Percentiles rank a stretch among this genome's conserved stretches.
phyloP scores from a whole-genome alignment of 2,113 vertebrate genomes.

The Paracyprichromis sp. region DNA sequence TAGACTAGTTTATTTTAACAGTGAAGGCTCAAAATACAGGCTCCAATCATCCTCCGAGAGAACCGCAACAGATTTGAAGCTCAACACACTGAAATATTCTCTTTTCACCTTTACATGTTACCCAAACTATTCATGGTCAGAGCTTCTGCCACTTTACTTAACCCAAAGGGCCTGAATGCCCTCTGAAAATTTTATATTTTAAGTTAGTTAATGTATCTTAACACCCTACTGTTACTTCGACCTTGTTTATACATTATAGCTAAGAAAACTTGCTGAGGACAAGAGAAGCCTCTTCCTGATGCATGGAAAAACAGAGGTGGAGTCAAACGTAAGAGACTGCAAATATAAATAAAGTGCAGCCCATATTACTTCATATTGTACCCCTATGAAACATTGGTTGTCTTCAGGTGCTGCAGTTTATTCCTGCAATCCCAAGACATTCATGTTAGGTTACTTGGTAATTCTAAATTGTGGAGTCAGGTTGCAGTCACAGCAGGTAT shows the following conservation, averaged over 20 bases:
- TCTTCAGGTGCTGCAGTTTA: background rate
- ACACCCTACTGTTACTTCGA: background rate
- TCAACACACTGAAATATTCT: background rate
- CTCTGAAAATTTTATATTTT: background rate
- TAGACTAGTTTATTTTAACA: background rate
- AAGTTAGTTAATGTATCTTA: background rate
- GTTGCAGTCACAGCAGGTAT: background rate
- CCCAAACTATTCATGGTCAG: background rate
- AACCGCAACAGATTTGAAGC: background rate
- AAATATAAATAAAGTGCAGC: background rate
- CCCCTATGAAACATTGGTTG: background rate
- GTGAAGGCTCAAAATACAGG: background rate
- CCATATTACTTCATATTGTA: background rate
- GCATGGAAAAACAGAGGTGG: background rate
- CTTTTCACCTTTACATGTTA: background rate
- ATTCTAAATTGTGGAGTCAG: background rate
- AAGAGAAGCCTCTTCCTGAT: background rate
- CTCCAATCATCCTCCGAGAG: background rate
- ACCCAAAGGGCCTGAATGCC: background rate
- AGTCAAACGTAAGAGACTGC: background rate
- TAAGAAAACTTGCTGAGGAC: background rate
- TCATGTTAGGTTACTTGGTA: background rate
- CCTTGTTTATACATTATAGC: background rate
- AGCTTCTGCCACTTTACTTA: background rate
- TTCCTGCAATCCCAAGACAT: background rate